Base-by-base conservation (phyloP, 1,140 invertebrate species). In the Drosophila subobscura region DNA sequence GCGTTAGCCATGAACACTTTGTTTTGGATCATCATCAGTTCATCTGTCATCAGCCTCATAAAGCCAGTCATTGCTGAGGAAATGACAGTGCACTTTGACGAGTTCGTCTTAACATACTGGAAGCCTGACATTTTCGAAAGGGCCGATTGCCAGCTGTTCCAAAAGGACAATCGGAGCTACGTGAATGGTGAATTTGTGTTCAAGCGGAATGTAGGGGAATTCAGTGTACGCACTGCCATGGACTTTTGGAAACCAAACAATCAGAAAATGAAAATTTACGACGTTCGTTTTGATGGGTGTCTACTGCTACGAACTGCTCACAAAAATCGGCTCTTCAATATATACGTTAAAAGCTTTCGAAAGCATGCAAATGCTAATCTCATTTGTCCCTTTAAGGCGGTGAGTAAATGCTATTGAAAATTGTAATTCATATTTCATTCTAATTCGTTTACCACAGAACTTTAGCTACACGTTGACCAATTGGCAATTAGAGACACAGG, bases 361-460 rank as follows among this genome's bases (percentile, higher is more conserved):
- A 37, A 52, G 14, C 49, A 45, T 44, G 42, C 63, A 0, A 58
- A 55, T 42, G 5, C 40, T 0, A 7, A 23, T 6, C 7, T 68
- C 0, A 45, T 10, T 12, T 84, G 80, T 49, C 80, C 80, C 0
- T 22, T 84, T 0, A 77, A 66, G 37, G 76, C 77, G 45, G 80
- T 84, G 12, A 37, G 71, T 29, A 16, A 3, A 46, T n/a, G 27
- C 0, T 3, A 23, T n/a, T 54, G 0, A 5, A 7, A 37, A 37
- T 12, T 37, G 10, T 12, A 10, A 12, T 7, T 37, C 3, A 12
- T 4, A 12, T 37, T 37, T 10, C 10, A 37, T 4, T 12, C 4
- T 2, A 0, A 37, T 12, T 37, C 10, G 33, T 37, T 37, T 37
- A 37, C 1, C 10, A 12, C 33, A 79, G 76, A 57, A 78, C 12